Percentiles rank a stretch among this genome's conserved stretches.
Conservation (phyloP, 2,888 invertebrate species). For the Empis livida region DNA sequence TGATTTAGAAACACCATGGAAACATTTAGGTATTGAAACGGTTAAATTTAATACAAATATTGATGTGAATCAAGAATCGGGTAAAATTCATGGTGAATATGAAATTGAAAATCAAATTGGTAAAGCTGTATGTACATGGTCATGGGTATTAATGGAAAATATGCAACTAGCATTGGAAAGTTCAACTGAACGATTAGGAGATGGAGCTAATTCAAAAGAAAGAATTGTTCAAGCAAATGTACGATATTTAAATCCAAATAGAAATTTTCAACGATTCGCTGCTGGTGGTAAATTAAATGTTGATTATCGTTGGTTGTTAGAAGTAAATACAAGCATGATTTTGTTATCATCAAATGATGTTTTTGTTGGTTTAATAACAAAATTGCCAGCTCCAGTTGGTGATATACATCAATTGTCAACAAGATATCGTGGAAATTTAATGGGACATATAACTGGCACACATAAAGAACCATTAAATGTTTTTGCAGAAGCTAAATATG, state of each 20-base stretch:
- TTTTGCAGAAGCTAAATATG: constrained; percentile 39
- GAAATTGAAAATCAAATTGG: constrained; percentile 35
- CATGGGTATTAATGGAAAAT: constrained; percentile 40
- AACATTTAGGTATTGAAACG: constrained; percentile 27
- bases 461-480: constrained; percentile 26
- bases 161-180: constrained; percentile 39
- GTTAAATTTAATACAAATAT: constrained; percentile 24
- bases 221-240: constrained; percentile 37
- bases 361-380: constrained; percentile 36
- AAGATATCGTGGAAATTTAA: constrained; percentile 28
- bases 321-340: constrained; percentile 36
- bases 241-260: constrained; percentile 43
- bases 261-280: constrained; percentile 37
- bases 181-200: constrained; percentile 27
- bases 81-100: constrained; percentile 31
- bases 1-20: constrained; percentile 31
- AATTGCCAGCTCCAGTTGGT: constrained; percentile 42
- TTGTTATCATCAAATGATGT: constrained; percentile 29
- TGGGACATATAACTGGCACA: constrained; percentile 13
- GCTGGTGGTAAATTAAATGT: constrained; percentile 43
- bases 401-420: constrained; percentile 41
- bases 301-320: constrained; percentile 44
- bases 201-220: constrained; percentile 23
- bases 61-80: constrained; percentile 20
- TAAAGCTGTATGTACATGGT: constrained; percentile 38